phyloP scores from a whole-genome alignment of 2,797 vertebrate species.

The Molossus alvarezi region DNA sequence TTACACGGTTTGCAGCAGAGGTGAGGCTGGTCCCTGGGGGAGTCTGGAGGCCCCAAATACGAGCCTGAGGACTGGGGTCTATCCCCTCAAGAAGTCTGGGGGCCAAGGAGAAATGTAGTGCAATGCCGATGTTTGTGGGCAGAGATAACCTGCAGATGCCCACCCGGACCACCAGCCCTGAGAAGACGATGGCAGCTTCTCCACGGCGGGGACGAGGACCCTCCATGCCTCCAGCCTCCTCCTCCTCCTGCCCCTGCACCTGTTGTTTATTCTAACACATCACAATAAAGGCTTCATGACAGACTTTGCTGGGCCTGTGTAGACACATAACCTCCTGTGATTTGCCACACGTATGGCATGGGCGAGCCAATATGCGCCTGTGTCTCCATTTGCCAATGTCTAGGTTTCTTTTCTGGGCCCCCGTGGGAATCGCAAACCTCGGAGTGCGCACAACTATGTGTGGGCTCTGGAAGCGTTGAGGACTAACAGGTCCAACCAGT shows the following conservation, averaged over 20 bases:
- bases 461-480: not conserved
- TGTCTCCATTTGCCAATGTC: not conserved
- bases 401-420: not conserved
- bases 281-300: conserved; percentile 38
- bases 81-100: not conserved
- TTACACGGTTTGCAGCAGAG: not conserved
- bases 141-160: not conserved
- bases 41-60: not conserved
- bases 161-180: rapidly evolving
- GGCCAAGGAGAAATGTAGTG: not conserved
- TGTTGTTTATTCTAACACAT: not conserved
- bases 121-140: no score
- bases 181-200: not conserved
- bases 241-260: not conserved
- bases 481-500: conserved; percentile 12
- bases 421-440: not conserved
- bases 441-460: rapidly evolving
- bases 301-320: not conserved
- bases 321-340: not conserved
- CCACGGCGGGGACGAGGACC: rapidly evolving
- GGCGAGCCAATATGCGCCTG: not conserved
- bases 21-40: not conserved
- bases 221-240: not conserved
- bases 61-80: not conserved
- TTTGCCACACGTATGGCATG: not conserved